These are phyloP conservation scores for Pontoporia blainvillei DNA, from an alignment of 2,113 vertebrate genomes.

Conservation along the genomic window DNA sequence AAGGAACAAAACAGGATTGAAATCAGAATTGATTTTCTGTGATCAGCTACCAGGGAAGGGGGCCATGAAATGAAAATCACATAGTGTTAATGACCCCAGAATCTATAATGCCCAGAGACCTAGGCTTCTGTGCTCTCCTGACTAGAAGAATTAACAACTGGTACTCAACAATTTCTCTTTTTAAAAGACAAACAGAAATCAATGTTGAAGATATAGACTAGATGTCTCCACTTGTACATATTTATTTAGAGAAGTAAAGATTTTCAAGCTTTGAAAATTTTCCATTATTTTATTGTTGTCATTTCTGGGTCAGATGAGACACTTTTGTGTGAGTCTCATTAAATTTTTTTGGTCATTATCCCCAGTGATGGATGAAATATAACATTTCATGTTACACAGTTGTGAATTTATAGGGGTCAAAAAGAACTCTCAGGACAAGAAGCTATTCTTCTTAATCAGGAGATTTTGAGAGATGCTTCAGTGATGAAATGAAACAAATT, in stretches of 20 bases:
- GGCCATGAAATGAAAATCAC: background rate
- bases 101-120: background rate
- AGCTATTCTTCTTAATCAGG: background rate
- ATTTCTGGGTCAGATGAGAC: background rate
- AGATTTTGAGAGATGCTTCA: background rate
- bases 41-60: background rate
- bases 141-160: background rate
- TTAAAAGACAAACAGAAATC: background rate
- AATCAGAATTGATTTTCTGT: background rate
- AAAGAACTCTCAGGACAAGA: background rate
- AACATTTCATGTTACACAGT: slow-evolving; percentile 2
- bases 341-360: background rate
- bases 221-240: background rate
- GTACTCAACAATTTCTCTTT: background rate
- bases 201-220: background rate
- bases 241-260: background rate
- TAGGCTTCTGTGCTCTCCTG: background rate
- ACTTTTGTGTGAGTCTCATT: background rate
- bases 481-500: background rate
- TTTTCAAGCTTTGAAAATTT: background rate
- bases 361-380: background rate
- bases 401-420: background rate
- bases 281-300: background rate
- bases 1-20: background rate
- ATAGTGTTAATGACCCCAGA: background rate